A percentile compares a stretch with the other conserved stretches of the same genome.
Conservation (phyloP, 2,113 vertebrate genomes). For the Pampusana beccarii region DNA sequence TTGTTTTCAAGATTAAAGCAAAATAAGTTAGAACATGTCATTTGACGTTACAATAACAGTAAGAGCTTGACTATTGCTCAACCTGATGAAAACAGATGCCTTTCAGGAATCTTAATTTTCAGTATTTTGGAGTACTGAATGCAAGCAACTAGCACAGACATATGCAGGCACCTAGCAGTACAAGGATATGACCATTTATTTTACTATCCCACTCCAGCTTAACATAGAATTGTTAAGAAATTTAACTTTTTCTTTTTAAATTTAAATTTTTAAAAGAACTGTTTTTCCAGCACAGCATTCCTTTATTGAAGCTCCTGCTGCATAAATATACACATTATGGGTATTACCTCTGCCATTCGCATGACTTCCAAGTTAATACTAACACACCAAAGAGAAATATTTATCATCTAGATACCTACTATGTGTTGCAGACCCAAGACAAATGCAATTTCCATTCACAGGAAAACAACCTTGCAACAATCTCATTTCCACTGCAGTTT, state of each 20-base stretch:
- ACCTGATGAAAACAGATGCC: not conserved
- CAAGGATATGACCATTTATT: not conserved
- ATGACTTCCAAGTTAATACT: not conserved
- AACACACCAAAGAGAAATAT: conserved; percentile 8
- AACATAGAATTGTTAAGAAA: not conserved
- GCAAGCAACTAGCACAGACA: not conserved
- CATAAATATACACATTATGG: not conserved
- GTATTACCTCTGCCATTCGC: not conserved
- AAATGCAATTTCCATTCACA: not conserved
- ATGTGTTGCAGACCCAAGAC: not conserved
- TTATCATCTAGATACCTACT: not conserved
- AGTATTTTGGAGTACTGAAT: not conserved
- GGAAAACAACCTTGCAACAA: not conserved
- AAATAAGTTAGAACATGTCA: not conserved
- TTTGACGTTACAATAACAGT: not conserved
- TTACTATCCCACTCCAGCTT: not conserved
- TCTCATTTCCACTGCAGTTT: not conserved
- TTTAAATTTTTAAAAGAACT: not conserved
- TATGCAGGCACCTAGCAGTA: not conserved
- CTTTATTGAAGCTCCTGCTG: not conserved
- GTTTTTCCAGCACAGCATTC: not conserved
- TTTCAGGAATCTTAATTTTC: not conserved
- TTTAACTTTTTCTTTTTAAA: not conserved
- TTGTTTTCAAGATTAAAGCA: not conserved
- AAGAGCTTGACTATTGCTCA: not conserved